Evolutionary conservation across 2,888 invertebrate species (phyloP), one percentile per base, ranked within the genome.

Genomic region (Clostera curtula): DNA sequence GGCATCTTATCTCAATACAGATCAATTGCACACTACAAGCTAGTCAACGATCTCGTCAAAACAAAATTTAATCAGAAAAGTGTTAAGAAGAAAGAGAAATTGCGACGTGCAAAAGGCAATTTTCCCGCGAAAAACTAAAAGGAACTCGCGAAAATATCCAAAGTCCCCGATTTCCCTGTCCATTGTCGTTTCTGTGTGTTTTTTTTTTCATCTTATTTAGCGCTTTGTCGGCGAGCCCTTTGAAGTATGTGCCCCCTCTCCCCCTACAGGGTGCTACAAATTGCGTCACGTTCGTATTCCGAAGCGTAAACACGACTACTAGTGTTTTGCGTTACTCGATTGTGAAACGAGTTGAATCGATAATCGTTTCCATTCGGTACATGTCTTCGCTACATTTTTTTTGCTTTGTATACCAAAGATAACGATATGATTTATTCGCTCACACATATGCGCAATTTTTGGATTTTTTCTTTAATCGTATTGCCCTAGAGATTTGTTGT

Each of bases 131-230:
- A 56, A 59, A 69, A 69, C 65, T 69, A 67, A 63, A 71, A 71
- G 66, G 59, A 61, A 62, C 66, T 53, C 49, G 61, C 56, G 61
- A 63, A 33, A 42, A 72, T 66, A 65, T 65, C 62, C 56, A 56
- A 69, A 72, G 58, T 68, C 64, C 64, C 68, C 74, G 72, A 77
- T 80, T 82, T 79, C 65, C 72, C 71, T 67, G 71, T 60, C 68
- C 75, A 75, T 76, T 82, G 76, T 77, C 77, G 76, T 73, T 71
- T 63, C 55, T 70, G 60, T 72, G 67, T 43, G 24, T 71, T 67
- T 69, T 67, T 75, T 69, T 76, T 80, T 77, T 79, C 82, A 75
- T 80, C 79, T 82, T 83, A 82, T 83, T 83, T 80, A 76, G 73
- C 75, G 75, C 80, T 82, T 80, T 83, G 82, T 82, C 80, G 82